Base-by-base conservation (phyloP, 2,888 invertebrate genomes). In the Phalangium opilio region DNA sequence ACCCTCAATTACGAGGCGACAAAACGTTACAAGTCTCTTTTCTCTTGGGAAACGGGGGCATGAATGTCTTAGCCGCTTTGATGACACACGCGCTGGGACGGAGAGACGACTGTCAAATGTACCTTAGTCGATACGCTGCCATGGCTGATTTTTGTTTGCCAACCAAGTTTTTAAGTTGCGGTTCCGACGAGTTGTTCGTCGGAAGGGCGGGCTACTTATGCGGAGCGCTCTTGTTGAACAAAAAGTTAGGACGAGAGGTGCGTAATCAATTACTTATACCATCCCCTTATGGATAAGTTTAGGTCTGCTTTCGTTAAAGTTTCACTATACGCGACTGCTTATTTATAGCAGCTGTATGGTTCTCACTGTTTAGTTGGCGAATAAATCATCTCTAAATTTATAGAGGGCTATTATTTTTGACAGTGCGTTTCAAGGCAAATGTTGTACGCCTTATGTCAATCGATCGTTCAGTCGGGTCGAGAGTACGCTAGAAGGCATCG, bases 201-300 rank as follows among this genome's bases (percentile, higher is more conserved):
- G 89, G 89, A 0, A 72, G 87, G 52, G 78, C 86, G 39, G 89
- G 87, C 0, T 87, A 81, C 59, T 63, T 89, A 1, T 77, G 79
- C 55, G 86, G 84, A 4, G 76, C 78, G 4, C 63, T 83, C 21
- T 83, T 83, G 79, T 63, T 89, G 27, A 70, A 52, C 20, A 59
- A 59, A 45, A 59, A 60, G 27, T 58, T 64, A 47, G 60, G 59
- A 50, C 38, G 44, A 38, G 46, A 57, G 41, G 58, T 56, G 48
- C 50, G 45, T 15, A 15, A 38, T 10, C n/a, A 34, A 14, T 34
- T 34, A 2, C n/a, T n/a, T n/a, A n/a, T n/a, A n/a, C n/a, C n/a
- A n/a, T n/a, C n/a, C n/a, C n/a, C n/a, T n/a, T n/a, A n/a, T n/a
- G n/a, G n/a, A n/a, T n/a, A n/a, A n/a, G n/a, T n/a, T n/a, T n/a